Evolutionary conservation across 2,888 invertebrate species (phyloP).

Genomic region (Ophraella communa): DNA sequence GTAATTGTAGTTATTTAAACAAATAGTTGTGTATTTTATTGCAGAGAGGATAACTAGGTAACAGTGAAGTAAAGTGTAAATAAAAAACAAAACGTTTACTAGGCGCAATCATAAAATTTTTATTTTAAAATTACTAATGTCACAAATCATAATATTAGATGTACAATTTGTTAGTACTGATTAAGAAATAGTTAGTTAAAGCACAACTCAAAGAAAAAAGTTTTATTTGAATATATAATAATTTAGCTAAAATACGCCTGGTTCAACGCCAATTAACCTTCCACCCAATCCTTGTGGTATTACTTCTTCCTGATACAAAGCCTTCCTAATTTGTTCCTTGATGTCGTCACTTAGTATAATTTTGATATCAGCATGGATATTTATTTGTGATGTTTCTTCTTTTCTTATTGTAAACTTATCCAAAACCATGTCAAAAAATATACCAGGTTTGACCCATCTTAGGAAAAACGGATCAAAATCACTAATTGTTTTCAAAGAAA

Average conservation of each 20-base stretch:
- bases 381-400: not conserved
- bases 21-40: too few relatives aligned
- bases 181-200: too few relatives aligned
- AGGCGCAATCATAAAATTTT: too few relatives aligned
- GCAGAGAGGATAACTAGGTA: too few relatives aligned
- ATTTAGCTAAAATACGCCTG: slow-evolving; percentile 22
- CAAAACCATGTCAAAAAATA: slow-evolving; percentile 40
- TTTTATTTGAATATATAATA: too few relatives aligned
- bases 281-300: slow-evolving; percentile 3
- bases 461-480: slow-evolving; percentile 36
- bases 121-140: too few relatives aligned
- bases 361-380: slow-evolving; percentile 16
- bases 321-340: slow-evolving; percentile 1
- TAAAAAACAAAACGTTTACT: too few relatives aligned
- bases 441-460: slow-evolving; percentile 36
- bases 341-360: slow-evolving; percentile 26
- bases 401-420: slow-evolving; percentile 34
- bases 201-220: too few relatives aligned
- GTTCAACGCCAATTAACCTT: slow-evolving; percentile 27
- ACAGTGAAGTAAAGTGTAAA: too few relatives aligned
- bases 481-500: slow-evolving; percentile 34
- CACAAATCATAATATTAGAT: too few relatives aligned
- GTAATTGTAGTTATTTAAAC: too few relatives aligned
- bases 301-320: not conserved
- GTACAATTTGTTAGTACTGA: too few relatives aligned